Conservation (phyloP, 2,797 vertebrate genomes). For the Xenopus petersii region DNA sequence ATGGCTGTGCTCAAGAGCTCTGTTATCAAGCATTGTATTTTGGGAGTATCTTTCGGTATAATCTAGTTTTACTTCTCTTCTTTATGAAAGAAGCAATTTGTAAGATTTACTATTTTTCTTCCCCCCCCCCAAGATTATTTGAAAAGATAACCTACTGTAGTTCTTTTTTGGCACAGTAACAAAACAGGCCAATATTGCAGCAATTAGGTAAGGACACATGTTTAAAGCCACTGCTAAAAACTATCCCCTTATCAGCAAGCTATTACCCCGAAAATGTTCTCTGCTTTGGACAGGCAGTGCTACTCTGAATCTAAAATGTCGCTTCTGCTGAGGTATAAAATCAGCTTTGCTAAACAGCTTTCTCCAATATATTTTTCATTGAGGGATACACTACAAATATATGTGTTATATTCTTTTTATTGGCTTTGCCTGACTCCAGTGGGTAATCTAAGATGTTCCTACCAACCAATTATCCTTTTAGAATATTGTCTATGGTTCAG, state of each 20-base stretch:
- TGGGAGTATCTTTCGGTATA: background rate
- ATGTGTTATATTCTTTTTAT: conserved; percentile 13
- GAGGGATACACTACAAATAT: background rate
- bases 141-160: conserved; percentile 21
- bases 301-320: conserved; percentile 16
- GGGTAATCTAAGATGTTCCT: conserved; percentile 9
- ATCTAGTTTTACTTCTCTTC: background rate
- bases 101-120: conserved; percentile 33
- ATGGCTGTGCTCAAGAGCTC: background rate
- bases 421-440: background rate
- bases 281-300: background rate
- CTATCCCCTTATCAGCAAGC: background rate
- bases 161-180: conserved; percentile 39
- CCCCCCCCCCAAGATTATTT: background rate
- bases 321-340: conserved; percentile 24
- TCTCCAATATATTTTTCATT: conserved; percentile 3
- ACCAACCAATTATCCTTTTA: conserved; percentile 30
- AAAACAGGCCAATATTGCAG: conserved; percentile 40
- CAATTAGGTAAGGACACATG: conserved; percentile 50
- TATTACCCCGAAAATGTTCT: conserved; percentile 13
- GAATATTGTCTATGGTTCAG: conserved; percentile 31
- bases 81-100: conserved; percentile 14
- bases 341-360: conserved; percentile 17
- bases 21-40: background rate
- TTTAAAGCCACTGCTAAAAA: conserved; percentile 24